These are phyloP conservation scores for Cuniculus paca DNA, from an alignment of 2,797 vertebrate species.

Conservation along the genomic window DNA sequence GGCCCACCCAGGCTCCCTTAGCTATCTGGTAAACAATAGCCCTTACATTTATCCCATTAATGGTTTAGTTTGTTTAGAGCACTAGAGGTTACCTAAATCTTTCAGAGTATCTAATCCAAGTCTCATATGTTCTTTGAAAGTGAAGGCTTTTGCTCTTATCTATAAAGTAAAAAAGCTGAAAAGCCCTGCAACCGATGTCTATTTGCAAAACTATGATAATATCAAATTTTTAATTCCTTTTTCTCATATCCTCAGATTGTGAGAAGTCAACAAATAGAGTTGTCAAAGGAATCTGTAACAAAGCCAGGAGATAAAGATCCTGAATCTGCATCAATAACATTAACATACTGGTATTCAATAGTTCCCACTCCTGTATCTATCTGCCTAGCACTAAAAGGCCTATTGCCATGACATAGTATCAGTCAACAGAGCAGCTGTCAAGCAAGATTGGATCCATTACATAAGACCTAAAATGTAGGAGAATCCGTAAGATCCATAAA, in stretches of 20 bases:
- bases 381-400: no score
- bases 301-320: background rate
- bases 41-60: background rate
- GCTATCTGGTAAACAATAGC: no score
- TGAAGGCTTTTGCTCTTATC: background rate
- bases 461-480: background rate
- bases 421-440: background rate
- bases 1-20: no score
- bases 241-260: background rate
- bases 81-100: background rate
- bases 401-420: no score
- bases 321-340: background rate
- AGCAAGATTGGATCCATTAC: background rate
- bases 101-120: background rate
- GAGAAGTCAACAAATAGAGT: background rate
- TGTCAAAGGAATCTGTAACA: background rate
- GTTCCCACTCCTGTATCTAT: no score
- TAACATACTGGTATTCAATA: background rate
- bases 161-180: background rate
- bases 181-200: background rate
- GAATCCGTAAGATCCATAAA: no score
- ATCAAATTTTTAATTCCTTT: background rate
- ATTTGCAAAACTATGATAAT: background rate
- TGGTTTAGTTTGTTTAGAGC: background rate
- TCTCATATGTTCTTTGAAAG: background rate